Evolutionary conservation across 2,888 invertebrate species (phyloP), one percentile per base, ranked within the genome.

Genomic region (Cheilosia grossa): DNA sequence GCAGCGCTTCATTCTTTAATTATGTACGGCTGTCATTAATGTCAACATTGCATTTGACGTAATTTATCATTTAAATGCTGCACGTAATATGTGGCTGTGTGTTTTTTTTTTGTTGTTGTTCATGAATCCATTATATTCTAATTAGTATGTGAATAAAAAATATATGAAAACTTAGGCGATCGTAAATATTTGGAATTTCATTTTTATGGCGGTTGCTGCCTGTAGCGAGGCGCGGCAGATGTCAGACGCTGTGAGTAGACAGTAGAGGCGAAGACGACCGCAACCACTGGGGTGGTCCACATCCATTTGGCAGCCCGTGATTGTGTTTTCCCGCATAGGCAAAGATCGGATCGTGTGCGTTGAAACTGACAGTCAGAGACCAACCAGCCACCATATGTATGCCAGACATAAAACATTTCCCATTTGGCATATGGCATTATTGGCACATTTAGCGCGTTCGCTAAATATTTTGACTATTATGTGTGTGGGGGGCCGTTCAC

Each of bases 401-500:
- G 59, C 49, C 83, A 85, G 69, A 75, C 75, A 30, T 54, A 61
- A 40, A 69, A 53, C 70, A 49, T 44, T 56, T 75, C 49, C 47
- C 49, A 72, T 72, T 74, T 73, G 19, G 15, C 44, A 47, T 44
- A 21, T 47, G 27, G 40, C 54, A 37, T 37, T 37, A 37, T 19
- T 51, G 81, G 75, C 66, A 69, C 30, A 74, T 74, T 63, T 47
- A 9, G 44, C 24, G 49, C 53, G 74, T 70, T 78, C 53, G 83
- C 83, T 85, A 85, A 85, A 85, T 81, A 72, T 81, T 75, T 85
- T 75, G 83, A 75, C 81, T 75, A 59, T 69, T 66, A 66, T 66
- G 70, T 67, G 53, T 66, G 70, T 66, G 54, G 66, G 67, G 74
- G 73, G 67, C 17, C 61, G 9, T 69, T 73, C 47, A 7, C 59